Evolutionary conservation across 2,797 vertebrate genomes (phyloP).

Genomic region (Sebastes trivittatus): DNA sequence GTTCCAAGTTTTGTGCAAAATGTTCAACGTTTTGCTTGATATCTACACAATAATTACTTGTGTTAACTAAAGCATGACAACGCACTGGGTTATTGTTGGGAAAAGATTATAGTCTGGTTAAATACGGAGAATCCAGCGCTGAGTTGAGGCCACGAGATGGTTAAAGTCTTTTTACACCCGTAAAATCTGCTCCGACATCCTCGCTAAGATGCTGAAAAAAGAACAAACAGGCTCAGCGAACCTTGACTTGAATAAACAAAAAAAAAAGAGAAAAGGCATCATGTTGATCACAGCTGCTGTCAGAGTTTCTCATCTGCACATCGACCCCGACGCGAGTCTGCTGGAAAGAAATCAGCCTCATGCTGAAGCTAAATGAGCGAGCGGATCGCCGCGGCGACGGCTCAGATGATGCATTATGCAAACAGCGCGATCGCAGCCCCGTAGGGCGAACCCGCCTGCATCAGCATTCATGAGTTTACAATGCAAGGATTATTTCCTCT

Average conservation of each 20-base stretch:
- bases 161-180: not conserved
- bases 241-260: not conserved
- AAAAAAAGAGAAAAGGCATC: no score
- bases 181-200: not conserved
- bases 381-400: not conserved
- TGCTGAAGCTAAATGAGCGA: slow-evolving; percentile 17
- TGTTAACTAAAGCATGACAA: no score
- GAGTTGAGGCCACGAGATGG: not conserved
- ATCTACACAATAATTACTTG: no score
- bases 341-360: slow-evolving; percentile 1
- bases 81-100: no score
- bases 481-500: slow-evolving; percentile 6
- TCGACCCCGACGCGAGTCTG: not conserved
- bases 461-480: slow-evolving; percentile 45
- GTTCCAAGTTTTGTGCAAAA: no score
- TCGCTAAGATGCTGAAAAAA: not conserved
- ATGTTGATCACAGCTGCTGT: not conserved
- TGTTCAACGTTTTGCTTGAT: no score
- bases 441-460: not conserved
- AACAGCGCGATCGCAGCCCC: not conserved
- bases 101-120: no score
- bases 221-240: not conserved
- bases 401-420: slow-evolving; percentile 33
- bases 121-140: not conserved
- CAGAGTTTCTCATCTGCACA: not conserved